A percentile compares a stretch with the other conserved stretches of the same genome.
phyloP scores from a whole-genome alignment of 23 tunicate species.

The Styela plicata region DNA sequence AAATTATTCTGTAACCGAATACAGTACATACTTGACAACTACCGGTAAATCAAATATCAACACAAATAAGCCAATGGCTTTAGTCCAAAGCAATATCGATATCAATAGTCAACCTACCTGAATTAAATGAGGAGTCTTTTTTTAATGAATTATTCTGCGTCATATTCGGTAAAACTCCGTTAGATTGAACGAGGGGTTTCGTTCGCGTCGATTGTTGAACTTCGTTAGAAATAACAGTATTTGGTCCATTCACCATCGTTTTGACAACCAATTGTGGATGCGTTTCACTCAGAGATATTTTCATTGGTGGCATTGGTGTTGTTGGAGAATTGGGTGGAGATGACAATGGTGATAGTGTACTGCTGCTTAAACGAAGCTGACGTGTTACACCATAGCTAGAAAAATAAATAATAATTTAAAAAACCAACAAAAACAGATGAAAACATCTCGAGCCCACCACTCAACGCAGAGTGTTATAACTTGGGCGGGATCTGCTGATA shows the following conservation, averaged over 20 bases:
- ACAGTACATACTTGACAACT: too few relatives aligned
- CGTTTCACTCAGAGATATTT: constrained; percentile 4
- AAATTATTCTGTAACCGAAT: too few relatives aligned
- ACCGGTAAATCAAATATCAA: too few relatives aligned
- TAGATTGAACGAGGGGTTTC: neutral
- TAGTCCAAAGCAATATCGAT: too few relatives aligned
- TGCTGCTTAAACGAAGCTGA: constrained; percentile 15
- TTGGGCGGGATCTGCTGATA: too few relatives aligned
- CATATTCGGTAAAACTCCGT: neutral
- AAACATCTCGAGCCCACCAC: too few relatives aligned
- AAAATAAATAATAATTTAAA: too few relatives aligned
- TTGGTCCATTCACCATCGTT: neutral
- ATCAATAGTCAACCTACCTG: neutral
- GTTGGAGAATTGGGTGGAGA: constrained; percentile 9
- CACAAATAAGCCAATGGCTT: too few relatives aligned
- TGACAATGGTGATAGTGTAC: constrained; percentile 4
- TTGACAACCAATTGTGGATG: neutral
- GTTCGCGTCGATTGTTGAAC: neutral
- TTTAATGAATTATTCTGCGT: neutral
- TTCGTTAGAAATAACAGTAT: neutral
- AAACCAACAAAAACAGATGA: too few relatives aligned
- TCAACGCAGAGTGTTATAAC: too few relatives aligned
- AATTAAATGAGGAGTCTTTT: neutral
- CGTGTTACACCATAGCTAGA: constrained; percentile 2
- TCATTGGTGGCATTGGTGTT: neutral